A percentile compares a stretch with the other conserved stretches of the same genome.
phyloP scores from a whole-genome alignment of 2,113 vertebrate genomes.

The Platysternon megacephalum region DNA sequence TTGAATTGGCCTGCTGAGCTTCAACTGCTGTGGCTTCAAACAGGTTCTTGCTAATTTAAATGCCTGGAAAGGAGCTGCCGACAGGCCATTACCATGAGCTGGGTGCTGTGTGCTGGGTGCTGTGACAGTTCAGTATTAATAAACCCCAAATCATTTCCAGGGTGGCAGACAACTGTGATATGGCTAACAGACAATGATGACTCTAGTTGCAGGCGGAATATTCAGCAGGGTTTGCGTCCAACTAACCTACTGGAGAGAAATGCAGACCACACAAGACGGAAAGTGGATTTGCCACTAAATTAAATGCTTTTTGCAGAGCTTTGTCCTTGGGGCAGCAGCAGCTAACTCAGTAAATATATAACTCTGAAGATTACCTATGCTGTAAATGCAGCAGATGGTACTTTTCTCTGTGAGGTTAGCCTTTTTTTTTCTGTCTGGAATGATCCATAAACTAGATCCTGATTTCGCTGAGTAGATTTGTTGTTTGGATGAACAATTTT shows the following conservation, averaged over 20 bases:
- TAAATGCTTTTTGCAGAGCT: neutral
- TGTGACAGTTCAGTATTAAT: neutral
- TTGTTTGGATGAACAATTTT: neutral
- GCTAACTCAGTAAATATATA: neutral
- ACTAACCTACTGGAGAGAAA: accelerated
- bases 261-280: neutral
- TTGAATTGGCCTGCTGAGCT: accelerated
- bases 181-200: accelerated
- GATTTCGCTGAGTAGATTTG: neutral
- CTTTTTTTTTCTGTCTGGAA: neutral
- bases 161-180: neutral
- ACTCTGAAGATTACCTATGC: neutral
- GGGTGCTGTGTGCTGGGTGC: neutral
- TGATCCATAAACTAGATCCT: accelerated
- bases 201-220: accelerated
- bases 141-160: neutral
- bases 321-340: accelerated
- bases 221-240: neutral
- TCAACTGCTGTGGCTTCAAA: neutral
- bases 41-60: neutral
- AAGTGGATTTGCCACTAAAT: neutral
- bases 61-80: neutral
- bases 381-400: neutral
- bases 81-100: neutral
- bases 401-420: neutral